These are phyloP conservation scores for Leptinotarsa undecemlineata DNA, from an alignment of 1,140 invertebrate species.

Conservation along the genomic window DNA sequence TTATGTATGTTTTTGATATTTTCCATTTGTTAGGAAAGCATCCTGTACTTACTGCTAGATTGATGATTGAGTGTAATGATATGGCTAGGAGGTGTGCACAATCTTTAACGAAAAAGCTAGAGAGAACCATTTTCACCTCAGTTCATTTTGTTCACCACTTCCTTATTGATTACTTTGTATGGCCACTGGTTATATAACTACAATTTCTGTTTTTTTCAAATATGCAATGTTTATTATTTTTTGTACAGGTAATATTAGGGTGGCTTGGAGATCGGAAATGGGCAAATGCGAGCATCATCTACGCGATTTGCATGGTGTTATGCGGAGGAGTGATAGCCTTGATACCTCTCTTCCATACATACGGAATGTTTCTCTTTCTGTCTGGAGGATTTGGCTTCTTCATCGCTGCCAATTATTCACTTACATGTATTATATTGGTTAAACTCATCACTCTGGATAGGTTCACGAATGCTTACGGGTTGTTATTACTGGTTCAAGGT, in stretches of 20 bases:
- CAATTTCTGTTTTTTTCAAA: neutral
- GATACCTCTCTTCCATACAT: slow-evolving; percentile 70
- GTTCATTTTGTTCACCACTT: neutral
- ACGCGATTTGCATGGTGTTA: slow-evolving; percentile 76
- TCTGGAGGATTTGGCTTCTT: slow-evolving; percentile 79
- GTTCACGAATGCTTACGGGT: slow-evolving; percentile 88
- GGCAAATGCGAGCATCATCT: slow-evolving; percentile 73
- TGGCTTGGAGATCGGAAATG: slow-evolving; percentile 77
- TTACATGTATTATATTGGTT: slow-evolving; percentile 84
- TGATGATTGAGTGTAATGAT: too few species aligned
- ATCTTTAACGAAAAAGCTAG: too few species aligned
- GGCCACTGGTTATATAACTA: neutral
- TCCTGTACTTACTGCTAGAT: too few species aligned
- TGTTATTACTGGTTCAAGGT: slow-evolving; percentile 85
- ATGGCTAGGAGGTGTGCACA: too few species aligned
- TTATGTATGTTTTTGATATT: too few species aligned
- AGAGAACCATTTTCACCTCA: neutral
- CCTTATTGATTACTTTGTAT: neutral
- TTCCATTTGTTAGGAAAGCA: too few species aligned
- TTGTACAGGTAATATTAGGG: slow-evolving; percentile 76
- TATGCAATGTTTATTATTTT: neutral
- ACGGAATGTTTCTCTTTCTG: slow-evolving; percentile 64
- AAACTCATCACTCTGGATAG: slow-evolving; percentile 82
- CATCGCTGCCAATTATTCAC: slow-evolving; percentile 85
- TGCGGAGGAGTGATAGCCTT: slow-evolving; percentile 73